These are phyloP conservation scores for Megaptera novaeangliae DNA, from an alignment of 2,113 vertebrate species.

Conservation along the genomic window DNA sequence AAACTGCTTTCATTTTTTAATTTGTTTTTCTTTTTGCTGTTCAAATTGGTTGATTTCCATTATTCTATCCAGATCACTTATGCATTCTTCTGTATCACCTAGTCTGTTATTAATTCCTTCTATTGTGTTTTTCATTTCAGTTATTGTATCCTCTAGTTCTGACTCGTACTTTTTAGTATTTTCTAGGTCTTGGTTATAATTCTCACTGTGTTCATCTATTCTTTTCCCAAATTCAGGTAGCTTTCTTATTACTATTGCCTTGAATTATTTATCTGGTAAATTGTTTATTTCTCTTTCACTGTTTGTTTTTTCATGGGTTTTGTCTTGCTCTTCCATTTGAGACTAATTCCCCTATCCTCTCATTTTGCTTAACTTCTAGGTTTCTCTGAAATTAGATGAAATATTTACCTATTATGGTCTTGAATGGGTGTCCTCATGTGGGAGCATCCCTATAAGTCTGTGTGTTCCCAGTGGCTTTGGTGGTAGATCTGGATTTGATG, in stretches of 20 bases:
- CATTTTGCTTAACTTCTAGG: not conserved
- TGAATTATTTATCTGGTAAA: not conserved
- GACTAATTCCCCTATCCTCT: not conserved
- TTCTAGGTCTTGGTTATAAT: not conserved
- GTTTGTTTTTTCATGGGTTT: not conserved
- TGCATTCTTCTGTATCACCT: not conserved
- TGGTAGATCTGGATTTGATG: not conserved
- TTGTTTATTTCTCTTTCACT: not conserved
- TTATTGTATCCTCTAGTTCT: not conserved
- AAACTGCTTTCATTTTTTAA: not conserved
- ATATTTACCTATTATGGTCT: not conserved
- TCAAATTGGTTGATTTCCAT: not conserved
- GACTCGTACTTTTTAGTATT: not conserved
- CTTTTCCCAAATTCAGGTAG: not conserved
- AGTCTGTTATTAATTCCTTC: not conserved
- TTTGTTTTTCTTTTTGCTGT: not conserved
- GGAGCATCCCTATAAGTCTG: not conserved
- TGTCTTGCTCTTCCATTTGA: not conserved
- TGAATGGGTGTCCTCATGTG: not conserved
- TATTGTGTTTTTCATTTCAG: not conserved
- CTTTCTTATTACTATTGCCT: not conserved
- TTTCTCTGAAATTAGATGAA: not conserved
- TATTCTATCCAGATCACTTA: not conserved
- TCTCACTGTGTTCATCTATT: not conserved
- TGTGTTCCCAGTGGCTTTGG: not conserved